Conservation (phyloP, 2,113 vertebrate genomes). For the Muscicapa adusta region DNA sequence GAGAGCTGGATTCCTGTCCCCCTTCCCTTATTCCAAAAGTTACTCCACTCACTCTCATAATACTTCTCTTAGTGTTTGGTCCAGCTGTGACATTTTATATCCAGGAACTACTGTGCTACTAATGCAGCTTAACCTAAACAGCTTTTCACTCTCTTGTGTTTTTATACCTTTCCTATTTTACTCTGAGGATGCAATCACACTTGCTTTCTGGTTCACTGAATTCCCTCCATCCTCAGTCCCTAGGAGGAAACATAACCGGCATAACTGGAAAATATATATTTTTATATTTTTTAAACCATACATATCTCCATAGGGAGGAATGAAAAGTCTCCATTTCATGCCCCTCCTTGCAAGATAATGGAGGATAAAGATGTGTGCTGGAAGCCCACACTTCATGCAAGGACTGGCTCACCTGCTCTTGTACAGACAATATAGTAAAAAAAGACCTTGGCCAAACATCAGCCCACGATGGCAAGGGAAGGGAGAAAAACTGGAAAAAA, state of each 20-base stretch:
- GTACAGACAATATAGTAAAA: accelerated
- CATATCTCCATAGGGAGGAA: background rate
- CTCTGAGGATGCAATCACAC: background rate
- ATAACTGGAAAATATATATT: background rate
- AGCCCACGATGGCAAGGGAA: background rate
- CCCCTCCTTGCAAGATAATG: background rate
- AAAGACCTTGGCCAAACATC: background rate
- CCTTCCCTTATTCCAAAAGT: background rate
- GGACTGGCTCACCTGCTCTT: background rate
- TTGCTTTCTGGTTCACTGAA: conserved; percentile 41
- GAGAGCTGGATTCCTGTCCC: background rate
- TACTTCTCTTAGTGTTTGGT: background rate
- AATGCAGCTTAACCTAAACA: conserved; percentile 19
- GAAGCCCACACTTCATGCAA: background rate
- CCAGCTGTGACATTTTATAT: conserved; percentile 11
- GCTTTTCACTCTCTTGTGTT: background rate
- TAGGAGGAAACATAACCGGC: background rate
- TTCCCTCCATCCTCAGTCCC: background rate
- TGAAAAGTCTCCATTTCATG: background rate
- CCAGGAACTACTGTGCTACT: background rate
- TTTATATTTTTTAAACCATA: background rate
- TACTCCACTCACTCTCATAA: background rate
- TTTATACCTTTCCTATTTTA: conserved; percentile 18
- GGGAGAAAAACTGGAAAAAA: background rate
- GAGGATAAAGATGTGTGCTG: background rate